These are phyloP conservation scores for human (Homo sapiens) DNA, from an alignment of 2,113 vertebrate genomes.

Conservation along the genomic window DNA sequence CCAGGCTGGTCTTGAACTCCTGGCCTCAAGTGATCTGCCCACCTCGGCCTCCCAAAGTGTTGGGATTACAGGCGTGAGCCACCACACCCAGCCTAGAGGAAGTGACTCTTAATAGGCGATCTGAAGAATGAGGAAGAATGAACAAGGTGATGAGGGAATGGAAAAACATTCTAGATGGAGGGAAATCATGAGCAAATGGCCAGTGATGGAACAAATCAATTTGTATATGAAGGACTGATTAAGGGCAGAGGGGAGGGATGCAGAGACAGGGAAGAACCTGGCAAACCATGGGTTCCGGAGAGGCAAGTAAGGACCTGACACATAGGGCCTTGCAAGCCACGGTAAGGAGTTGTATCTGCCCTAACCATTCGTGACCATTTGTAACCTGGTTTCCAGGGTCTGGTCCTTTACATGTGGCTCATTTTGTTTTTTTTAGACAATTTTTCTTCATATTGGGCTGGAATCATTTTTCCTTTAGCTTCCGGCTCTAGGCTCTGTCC, in stretches of 20 bases:
- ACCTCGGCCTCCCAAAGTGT: no score
- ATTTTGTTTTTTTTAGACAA: neutral
- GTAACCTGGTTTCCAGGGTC: neutral
- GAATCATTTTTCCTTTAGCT: neutral
- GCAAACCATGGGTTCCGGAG: neutral
- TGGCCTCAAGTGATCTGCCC: no score
- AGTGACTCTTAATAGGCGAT: neutral
- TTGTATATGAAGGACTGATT: neutral
- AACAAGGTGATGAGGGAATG: neutral
- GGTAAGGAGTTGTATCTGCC: neutral
- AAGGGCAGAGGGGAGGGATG: neutral
- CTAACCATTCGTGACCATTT: neutral
- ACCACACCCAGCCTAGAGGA: no score
- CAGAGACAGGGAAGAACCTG: neutral
- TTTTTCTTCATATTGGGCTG: neutral
- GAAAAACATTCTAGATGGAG: neutral
- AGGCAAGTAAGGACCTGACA: neutral
- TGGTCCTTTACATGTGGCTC: neutral
- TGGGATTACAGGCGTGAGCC: no score
- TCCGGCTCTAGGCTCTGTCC: neutral
- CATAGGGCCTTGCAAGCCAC: fast-evolving
- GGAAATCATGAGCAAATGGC: neutral
- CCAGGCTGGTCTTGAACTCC: no score
- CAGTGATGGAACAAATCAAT: neutral
- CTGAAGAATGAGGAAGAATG: neutral